Conservation (phyloP, 64 coral and sea anemone genomes). For the Montipora foliosa region DNA sequence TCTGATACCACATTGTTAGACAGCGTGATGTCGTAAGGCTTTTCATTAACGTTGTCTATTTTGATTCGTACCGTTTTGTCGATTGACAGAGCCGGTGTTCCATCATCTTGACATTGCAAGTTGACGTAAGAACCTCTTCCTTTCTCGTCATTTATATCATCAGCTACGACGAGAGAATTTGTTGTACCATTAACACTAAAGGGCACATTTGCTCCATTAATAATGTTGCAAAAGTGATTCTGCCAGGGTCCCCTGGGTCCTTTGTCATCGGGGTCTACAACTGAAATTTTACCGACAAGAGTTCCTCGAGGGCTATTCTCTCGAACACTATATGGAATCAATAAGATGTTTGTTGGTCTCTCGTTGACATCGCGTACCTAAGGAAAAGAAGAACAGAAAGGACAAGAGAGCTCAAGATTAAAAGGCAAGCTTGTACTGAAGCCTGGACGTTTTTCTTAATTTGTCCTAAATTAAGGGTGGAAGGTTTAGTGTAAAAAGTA, state of each 20-base stretch:
- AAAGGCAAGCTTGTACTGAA: no score
- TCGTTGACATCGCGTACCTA: conserved; percentile 69
- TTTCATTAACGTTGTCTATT: conserved; percentile 60
- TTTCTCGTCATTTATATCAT: conserved; percentile 65
- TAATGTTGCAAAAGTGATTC: conserved; percentile 25
- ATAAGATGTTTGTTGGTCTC: conserved; percentile 49
- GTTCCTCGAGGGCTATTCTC: conserved; percentile 61
- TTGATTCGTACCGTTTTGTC: conserved; percentile 38
- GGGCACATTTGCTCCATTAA: conserved; percentile 36
- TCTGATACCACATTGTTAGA: conserved; percentile 63
- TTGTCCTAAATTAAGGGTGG: no score
- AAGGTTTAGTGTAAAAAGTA: no score
- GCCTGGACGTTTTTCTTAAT: no score
- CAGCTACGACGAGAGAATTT: conserved; percentile 43
- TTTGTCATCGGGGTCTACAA: conserved; percentile 57
- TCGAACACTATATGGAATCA: conserved; percentile 13
- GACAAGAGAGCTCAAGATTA: no score
- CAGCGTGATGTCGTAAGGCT: conserved; percentile 50
- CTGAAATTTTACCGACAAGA: conserved; percentile 57
- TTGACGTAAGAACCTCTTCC: neutral
- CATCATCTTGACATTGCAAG: conserved; percentile 60
- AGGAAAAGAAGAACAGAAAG: neutral
- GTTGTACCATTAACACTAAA: conserved; percentile 48
- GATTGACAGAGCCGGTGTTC: conserved; percentile 37
- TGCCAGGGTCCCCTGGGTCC: conserved; percentile 77